These are phyloP conservation scores for Patiria miniata DNA, from an alignment of 35 echinoderm and acorn worm genomes.

Conservation along the genomic window DNA sequence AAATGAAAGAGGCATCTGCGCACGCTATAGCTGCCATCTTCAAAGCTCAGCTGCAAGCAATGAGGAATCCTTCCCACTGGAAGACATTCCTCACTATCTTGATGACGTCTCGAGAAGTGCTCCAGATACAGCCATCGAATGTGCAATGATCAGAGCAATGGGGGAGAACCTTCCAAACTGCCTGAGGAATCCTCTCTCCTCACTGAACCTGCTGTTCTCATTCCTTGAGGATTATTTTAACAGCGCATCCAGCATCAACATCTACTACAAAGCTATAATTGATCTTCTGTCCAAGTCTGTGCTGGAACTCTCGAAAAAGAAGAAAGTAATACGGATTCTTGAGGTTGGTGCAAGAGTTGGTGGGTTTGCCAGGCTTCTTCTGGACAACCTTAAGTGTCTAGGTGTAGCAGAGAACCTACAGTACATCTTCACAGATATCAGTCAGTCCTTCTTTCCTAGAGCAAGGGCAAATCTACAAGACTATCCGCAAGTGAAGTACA, in stretches of 20 bases:
- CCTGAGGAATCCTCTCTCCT: conserved; percentile 62
- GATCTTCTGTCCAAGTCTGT: conserved; percentile 66
- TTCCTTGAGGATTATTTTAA: background rate
- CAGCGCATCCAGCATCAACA: background rate
- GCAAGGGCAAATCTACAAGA: conserved; percentile 54
- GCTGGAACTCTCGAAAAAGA: conserved; percentile 53
- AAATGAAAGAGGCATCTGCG: conserved; percentile 30
- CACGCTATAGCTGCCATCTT: background rate
- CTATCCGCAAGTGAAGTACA: conserved; percentile 78
- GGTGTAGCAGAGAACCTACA: conserved; percentile 68
- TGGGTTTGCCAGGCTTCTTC: conserved; percentile 73
- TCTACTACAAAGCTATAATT: conserved; percentile 79
- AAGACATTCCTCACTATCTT: conserved; percentile 15
- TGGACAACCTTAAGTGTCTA: conserved; percentile 55
- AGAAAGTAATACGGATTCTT: conserved; percentile 71
- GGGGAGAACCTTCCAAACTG: conserved; percentile 67
- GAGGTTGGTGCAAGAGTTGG: conserved; percentile 91
- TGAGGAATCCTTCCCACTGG: background rate
- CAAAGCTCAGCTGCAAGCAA: background rate
- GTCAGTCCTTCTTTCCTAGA: conserved; percentile 81
- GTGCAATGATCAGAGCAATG: conserved; percentile 48
- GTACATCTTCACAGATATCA: conserved; percentile 92
- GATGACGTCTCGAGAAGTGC: conserved; percentile 18
- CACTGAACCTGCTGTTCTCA: conserved; percentile 63
- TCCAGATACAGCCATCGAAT: conserved; percentile 31